A percentile compares a stretch with the other conserved stretches of the same genome.
phyloP scores from a whole-genome alignment of 2,113 vertebrate species.

The Albula glossodonta region DNA sequence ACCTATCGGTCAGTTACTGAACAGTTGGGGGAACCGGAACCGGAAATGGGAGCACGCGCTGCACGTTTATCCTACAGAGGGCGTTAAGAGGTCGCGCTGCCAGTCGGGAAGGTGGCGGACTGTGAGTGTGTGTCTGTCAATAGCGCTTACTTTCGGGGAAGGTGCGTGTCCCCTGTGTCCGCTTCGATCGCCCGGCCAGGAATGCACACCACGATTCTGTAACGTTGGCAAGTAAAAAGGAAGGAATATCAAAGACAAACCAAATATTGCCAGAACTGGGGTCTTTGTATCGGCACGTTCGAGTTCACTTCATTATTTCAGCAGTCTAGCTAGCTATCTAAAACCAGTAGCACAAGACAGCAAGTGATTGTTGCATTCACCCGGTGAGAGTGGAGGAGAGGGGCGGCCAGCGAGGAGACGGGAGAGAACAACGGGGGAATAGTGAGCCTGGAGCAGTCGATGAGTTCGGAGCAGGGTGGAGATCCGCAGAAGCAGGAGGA shows the following conservation, averaged over 20 bases:
- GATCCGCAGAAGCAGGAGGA: slow-evolving; percentile 79
- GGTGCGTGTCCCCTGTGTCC: slow-evolving; percentile 78
- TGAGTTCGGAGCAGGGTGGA: slow-evolving; percentile 77
- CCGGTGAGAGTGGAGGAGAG: slow-evolving; percentile 25
- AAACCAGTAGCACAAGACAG: slow-evolving; percentile 23
- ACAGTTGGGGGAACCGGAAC: background rate
- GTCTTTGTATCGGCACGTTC: slow-evolving; percentile 37
- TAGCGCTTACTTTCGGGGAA: slow-evolving; percentile 57
- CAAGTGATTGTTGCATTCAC: slow-evolving; percentile 44
- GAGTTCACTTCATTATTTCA: slow-evolving; percentile 35
- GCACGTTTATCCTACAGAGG: slow-evolving; percentile 52
- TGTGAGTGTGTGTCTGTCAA: slow-evolving; percentile 54
- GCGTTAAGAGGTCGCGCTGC: slow-evolving; percentile 67
- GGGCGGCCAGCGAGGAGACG: slow-evolving; percentile 60
- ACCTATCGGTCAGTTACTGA: background rate
- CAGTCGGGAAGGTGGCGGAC: slow-evolving; percentile 71
- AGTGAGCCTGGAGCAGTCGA: slow-evolving; percentile 77
- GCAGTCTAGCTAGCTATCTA: slow-evolving; percentile 61
- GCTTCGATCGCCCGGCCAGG: slow-evolving; percentile 69
- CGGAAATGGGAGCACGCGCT: background rate
- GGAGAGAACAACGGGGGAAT: slow-evolving; percentile 71
- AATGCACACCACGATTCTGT: slow-evolving; percentile 53
- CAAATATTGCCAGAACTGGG: slow-evolving; percentile 35
- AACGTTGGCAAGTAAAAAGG: slow-evolving; percentile 38
- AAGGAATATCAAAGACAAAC: slow-evolving; percentile 39